Evolutionary conservation across 2,113 vertebrate genomes (phyloP).

Genomic region (Eira barbara): DNA sequence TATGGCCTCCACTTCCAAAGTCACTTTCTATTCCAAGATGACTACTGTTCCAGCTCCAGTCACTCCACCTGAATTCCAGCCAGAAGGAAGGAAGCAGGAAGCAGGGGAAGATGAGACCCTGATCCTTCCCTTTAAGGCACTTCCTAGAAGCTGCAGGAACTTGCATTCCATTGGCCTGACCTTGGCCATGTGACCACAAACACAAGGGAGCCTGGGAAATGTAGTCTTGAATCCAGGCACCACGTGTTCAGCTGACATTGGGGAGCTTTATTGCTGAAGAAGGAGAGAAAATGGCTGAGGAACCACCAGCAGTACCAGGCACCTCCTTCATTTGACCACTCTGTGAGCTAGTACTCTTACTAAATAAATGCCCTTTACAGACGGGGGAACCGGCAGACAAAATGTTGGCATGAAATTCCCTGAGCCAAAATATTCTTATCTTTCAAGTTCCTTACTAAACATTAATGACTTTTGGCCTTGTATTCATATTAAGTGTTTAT

Average conservation of each 20-base stretch:
- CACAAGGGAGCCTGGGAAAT: constrained; percentile 5
- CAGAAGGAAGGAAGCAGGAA: neutral
- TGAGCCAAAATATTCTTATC: constrained; percentile 22
- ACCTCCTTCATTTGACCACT: neutral
- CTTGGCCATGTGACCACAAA: neutral
- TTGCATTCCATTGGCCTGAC: neutral
- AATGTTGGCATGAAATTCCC: neutral
- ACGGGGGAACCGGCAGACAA: neutral
- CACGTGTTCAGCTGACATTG: neutral
- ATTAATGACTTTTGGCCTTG: neutral
- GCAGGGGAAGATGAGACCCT: neutral
- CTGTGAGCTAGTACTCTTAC: neutral
- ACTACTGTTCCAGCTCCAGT: neutral
- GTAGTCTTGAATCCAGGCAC: neutral
- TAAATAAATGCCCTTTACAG: constrained; percentile 2
- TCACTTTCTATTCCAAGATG: neutral
- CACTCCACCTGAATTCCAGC: neutral
- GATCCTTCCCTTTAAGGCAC: neutral
- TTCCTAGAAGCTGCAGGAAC: neutral
- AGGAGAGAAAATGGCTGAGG: neutral
- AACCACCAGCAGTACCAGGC: neutral
- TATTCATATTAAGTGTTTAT: neutral
- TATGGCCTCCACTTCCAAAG: neutral
- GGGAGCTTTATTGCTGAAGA: neutral
- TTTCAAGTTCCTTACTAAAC: constrained; percentile 25